Evolutionary conservation across 2,113 vertebrate genomes (phyloP), one percentile per base, ranked within the genome.

Genomic region (Seriola rivoliana): DNA sequence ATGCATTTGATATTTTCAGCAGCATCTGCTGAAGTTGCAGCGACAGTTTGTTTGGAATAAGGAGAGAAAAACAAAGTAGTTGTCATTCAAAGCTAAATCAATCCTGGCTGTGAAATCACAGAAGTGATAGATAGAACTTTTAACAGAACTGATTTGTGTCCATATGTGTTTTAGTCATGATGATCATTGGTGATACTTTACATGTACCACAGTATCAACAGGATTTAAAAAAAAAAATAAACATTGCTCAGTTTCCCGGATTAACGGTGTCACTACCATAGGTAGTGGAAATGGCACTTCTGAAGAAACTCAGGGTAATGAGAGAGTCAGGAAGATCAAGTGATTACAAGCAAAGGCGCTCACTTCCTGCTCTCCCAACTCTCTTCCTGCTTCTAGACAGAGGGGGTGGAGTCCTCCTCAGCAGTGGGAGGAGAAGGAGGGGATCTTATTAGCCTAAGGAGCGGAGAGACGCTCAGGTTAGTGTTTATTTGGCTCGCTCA

Each of bases 281-380:
- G 14, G 17, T 65, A 29, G 4, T 17, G 71, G 48, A 72, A 54
- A 36, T 12, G 4, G 1, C 44, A 25, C 64, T 70, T 57, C 0
- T 3, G 25, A 38, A 54, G n/a, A 71, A 59, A 38, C 8, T 8
- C 25, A 23, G 58, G 44, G 2, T 71, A 14, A 63, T 52, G 64
- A 62, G 52, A 78, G 66, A 71, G 73, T 42, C 4, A 10, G 69
- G 75, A 70, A 78, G 46, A 46, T 82, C 77, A 76, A 34, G 75
- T 88, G 79, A 75, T 48, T 62, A 12, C 38, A 16, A 55, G 88
- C 80, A 78, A 89, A 71, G 77, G 76, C 86, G 77, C 58, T 3
- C 17, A 50, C 67, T 93, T 93, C 89, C 92, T 91, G 86, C 80
- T 78, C 69, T 71, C 77, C 73, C 40, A 32, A 29, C 23, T 75